phyloP scores from a whole-genome alignment of 2,113 vertebrate species.

The Panthera leo region DNA sequence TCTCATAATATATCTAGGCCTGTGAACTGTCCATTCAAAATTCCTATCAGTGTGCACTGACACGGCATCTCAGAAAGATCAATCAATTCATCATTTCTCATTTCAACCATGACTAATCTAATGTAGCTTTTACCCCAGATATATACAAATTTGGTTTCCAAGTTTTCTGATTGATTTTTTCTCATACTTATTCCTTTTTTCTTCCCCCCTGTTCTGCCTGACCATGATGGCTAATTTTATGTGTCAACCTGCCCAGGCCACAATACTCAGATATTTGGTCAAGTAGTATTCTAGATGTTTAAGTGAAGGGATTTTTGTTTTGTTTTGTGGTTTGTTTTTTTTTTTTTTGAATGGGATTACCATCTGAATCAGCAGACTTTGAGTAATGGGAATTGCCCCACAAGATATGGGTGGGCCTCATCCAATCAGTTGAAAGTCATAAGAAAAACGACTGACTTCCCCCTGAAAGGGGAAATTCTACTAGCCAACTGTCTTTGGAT shows the following conservation, averaged over 20 bases:
- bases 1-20: neutral
- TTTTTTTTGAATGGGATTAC: neutral
- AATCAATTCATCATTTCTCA: neutral
- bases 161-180: neutral
- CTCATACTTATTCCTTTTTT: neutral
- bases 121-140: neutral
- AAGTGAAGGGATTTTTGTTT: neutral
- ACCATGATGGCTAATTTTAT: neutral
- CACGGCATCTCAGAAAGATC: neutral
- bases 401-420: neutral
- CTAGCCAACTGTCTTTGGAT: neutral
- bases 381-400: neutral
- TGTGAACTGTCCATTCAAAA: neutral
- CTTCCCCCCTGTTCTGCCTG: too few relatives aligned
- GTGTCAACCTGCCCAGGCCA: neutral
- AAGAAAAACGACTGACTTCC: neutral
- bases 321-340: too few relatives aligned
- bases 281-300: neutral
- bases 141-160: neutral
- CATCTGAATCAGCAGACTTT: neutral
- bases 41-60: neutral
- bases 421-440: neutral
- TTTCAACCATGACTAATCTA: neutral
- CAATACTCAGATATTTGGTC: neutral
- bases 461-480: neutral